Evolutionary conservation across 2,888 invertebrate genomes (phyloP).

Genomic region (Lasioglossum calceatum): DNA sequence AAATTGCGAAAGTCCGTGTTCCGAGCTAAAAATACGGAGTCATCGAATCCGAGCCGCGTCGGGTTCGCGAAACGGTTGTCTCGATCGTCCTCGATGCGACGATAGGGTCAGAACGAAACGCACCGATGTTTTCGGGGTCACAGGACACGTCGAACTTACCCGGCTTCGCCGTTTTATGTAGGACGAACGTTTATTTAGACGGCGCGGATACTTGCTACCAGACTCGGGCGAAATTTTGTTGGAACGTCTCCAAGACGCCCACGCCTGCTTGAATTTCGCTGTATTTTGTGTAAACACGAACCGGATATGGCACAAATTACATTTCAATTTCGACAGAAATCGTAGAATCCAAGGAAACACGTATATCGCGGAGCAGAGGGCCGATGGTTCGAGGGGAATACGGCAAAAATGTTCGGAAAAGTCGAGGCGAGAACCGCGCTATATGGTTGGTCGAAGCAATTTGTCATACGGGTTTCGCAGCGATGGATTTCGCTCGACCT

Average conservation of each 20-base stretch:
- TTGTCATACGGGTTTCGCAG: neutral
- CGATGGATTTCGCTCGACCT: neutral
- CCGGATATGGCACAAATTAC: neutral
- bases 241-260: conserved; percentile 4
- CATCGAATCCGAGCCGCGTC: neutral
- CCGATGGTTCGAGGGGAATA: neutral
- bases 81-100: neutral
- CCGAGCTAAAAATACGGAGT: neutral
- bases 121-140: neutral
- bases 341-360: neutral
- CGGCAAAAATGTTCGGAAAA: neutral
- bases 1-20: neutral
- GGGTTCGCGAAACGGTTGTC: neutral
- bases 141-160: neutral
- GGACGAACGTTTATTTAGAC: neutral
- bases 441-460: neutral
- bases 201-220: neutral
- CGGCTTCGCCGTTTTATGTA: neutral
- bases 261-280: neutral
- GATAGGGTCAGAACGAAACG: neutral
- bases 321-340: neutral
- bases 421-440: neutral
- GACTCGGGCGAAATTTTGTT: conserved; percentile 3
- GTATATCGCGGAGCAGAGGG: neutral
- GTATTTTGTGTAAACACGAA: neutral